A percentile compares a stretch with the other conserved stretches of the same genome.
Conservation (phyloP, 1,140 invertebrate species). For the Tribolium castaneum region DNA sequence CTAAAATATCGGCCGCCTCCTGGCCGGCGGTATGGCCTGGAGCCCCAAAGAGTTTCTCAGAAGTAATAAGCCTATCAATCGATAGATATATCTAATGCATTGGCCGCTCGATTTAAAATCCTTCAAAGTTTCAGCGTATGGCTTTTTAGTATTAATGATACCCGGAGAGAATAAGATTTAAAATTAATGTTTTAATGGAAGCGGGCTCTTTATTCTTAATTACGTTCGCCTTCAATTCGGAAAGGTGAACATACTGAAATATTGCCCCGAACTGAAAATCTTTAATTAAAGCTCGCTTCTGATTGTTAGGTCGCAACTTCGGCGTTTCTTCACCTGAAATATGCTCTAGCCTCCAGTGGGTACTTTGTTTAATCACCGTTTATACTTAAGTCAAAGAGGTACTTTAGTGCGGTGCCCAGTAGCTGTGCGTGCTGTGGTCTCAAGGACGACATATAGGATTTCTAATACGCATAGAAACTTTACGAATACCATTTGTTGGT, state of each 20-base stretch:
- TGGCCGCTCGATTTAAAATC: slow-evolving; percentile 21
- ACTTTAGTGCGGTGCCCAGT: not conserved
- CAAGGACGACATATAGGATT: not conserved
- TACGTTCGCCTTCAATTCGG: slow-evolving; percentile 21
- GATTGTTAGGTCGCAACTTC: not conserved
- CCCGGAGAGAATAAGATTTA: slow-evolving; percentile 28
- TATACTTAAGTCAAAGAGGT: slow-evolving; percentile 2
- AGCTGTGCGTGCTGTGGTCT: not conserved
- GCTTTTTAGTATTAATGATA: slow-evolving; percentile 41
- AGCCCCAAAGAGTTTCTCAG: slow-evolving; percentile 20
- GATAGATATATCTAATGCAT: slow-evolving; percentile 39
- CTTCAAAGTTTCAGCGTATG: slow-evolving; percentile 24
- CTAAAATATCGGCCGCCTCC: slow-evolving; percentile 41
- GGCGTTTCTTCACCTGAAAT: not conserved
- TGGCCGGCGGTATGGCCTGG: slow-evolving; percentile 12
- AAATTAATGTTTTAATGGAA: slow-evolving; percentile 40
- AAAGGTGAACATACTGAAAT: slow-evolving; percentile 26
- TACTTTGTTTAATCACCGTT: not conserved
- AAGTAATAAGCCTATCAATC: slow-evolving; percentile 42
- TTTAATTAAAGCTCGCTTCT: slow-evolving; percentile 25
- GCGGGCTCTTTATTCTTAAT: slow-evolving; percentile 19
- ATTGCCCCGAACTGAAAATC: slow-evolving; percentile 22
- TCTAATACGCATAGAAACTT: not conserved
- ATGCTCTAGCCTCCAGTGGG: slow-evolving; percentile 3
- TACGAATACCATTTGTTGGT: too few relatives aligned